Evolutionary conservation across 2,888 invertebrate species (phyloP).

Genomic region (Zhengitettix transpicula): DNA sequence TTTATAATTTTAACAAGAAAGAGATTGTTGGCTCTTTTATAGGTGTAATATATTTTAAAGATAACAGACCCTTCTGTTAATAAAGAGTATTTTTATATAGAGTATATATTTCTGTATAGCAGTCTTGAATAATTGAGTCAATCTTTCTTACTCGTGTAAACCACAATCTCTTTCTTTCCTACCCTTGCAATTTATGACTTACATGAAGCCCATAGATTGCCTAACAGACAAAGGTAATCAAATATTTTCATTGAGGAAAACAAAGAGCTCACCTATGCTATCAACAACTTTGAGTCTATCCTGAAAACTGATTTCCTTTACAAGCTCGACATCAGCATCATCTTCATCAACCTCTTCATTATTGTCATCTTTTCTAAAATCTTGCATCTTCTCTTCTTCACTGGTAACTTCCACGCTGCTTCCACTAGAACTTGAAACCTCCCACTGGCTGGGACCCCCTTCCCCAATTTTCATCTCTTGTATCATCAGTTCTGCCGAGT

Average conservation of each 20-base stretch:
- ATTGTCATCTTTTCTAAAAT: not conserved
- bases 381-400: conserved; percentile 1
- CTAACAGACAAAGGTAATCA: no score
- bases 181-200: no score
- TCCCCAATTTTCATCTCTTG: not conserved
- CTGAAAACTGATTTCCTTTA: conserved; percentile 18
- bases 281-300: conserved; percentile 14
- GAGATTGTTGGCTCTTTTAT: no score
- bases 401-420: not conserved
- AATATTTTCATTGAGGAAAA: not conserved
- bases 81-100: no score
- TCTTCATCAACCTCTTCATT: conserved; percentile 4
- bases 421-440: not conserved
- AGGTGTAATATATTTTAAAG: no score
- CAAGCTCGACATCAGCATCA: conserved; percentile 20
- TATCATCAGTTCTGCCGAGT: conserved; percentile 26
- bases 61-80: no score
- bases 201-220: no score
- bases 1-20: not conserved
- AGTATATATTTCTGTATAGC: no score
- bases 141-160: no score
- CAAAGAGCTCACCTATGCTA: not conserved
- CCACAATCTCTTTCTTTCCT: no score
- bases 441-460: conserved; percentile 1
- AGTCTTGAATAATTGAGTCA: no score